Percentiles rank a stretch among this genome's conserved stretches.
Conservation (phyloP, 2,797 vertebrate genomes). For the Cyprinodon diabolis region DNA sequence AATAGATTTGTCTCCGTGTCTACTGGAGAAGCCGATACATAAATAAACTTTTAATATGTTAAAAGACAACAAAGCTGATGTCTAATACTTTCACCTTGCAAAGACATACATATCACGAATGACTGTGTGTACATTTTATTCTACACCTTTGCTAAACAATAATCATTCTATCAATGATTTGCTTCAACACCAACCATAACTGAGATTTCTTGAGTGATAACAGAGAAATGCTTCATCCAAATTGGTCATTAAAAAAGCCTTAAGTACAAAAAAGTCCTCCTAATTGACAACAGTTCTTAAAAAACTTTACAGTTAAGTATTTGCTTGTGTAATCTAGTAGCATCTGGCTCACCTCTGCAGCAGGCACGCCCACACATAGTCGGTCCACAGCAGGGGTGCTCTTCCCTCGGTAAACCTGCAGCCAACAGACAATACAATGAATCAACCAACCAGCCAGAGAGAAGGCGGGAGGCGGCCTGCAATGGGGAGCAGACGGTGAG, state of each 20-base stretch:
- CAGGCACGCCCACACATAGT: conserved; percentile 91
- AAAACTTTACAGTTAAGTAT: conserved; percentile 23
- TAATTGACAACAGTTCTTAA: conserved; percentile 8
- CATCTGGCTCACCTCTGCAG: conserved; percentile 87
- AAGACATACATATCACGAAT: no score
- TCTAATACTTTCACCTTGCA: no score
- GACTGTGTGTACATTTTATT: neutral
- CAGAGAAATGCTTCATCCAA: neutral
- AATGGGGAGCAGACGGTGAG: conserved; percentile 40
- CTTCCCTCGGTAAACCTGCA: conserved; percentile 92
- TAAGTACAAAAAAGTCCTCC: neutral
- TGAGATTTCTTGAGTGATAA: neutral
- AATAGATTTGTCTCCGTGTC: no score
- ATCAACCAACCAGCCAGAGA: conserved; percentile 57
- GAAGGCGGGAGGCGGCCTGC: conserved; percentile 24
- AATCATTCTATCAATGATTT: no score
- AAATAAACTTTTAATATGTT: no score
- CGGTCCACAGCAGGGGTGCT: conserved; percentile 92
- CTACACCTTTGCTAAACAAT: neutral
- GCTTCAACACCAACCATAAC: neutral
- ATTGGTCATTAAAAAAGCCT: neutral
- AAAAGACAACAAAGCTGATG: no score
- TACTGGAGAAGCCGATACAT: no score
- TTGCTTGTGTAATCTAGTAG: conserved; percentile 33
- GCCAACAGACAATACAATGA: conserved; percentile 67